Evolutionary conservation across 1,140 invertebrate species (phyloP).

Genomic region (Aphelenchoides fujianensis): DNA sequence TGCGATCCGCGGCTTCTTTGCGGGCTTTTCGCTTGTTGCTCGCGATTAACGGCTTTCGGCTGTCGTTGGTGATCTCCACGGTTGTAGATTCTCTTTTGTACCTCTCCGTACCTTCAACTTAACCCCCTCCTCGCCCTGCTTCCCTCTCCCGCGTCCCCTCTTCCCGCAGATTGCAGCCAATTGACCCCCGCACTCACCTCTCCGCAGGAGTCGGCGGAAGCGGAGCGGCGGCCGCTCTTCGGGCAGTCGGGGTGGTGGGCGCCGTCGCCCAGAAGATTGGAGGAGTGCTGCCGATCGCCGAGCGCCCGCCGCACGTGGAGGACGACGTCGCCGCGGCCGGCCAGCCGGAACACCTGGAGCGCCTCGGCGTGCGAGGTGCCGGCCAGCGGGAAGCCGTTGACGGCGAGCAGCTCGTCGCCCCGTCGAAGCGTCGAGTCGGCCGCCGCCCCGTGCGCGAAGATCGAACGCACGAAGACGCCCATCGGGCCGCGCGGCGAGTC

Average conservation of each 20-base stretch:
- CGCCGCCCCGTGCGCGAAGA: slow-evolving; percentile 81
- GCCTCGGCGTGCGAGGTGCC: slow-evolving; percentile 81
- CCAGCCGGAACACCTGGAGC: slow-evolving; percentile 77
- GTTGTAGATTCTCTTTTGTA: too few species aligned
- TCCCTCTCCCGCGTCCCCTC: too few species aligned
- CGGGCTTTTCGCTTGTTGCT: too few species aligned
- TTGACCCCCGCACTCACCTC: too few species aligned
- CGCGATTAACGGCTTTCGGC: too few species aligned
- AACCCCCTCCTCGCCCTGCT: too few species aligned
- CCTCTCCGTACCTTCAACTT: too few species aligned
- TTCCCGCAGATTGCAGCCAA: not conserved
- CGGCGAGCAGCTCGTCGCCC: slow-evolving; percentile 81
- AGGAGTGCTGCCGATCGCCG: not conserved
- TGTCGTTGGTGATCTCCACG: too few species aligned
- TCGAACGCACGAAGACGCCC: slow-evolving; percentile 85
- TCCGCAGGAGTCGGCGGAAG: too few species aligned
- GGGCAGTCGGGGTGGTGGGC: not conserved
- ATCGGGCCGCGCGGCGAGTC: slow-evolving; percentile 82
- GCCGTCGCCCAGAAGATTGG: not conserved
- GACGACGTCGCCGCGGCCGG: slow-evolving; percentile 72
- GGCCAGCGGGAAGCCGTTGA: slow-evolving; percentile 78
- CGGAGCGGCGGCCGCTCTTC: not conserved
- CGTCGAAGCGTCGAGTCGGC: slow-evolving; percentile 76
- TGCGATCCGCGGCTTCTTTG: too few species aligned
- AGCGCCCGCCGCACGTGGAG: slow-evolving; percentile 72